A percentile compares a stretch with the other conserved stretches of the same genome.
phyloP scores from a whole-genome alignment of 1,140 invertebrate species.

The Drosophila ironensis region DNA sequence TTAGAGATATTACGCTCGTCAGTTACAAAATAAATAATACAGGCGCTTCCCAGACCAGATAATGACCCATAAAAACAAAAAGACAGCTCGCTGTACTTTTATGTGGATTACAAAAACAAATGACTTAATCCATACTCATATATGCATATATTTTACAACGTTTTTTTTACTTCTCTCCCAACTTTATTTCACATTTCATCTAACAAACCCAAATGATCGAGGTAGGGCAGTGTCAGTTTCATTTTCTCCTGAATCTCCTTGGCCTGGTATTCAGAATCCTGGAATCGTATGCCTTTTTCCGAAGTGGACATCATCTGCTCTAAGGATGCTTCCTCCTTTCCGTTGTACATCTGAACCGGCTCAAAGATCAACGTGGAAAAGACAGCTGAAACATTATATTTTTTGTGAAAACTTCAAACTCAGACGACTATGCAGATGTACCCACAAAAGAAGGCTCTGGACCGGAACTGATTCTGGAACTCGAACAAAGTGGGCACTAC shows the following conservation, averaged over 20 bases:
- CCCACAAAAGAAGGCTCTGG: constrained; percentile 55
- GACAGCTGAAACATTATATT: constrained; percentile 12
- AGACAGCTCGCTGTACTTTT: no score
- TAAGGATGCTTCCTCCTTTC: constrained; percentile 62
- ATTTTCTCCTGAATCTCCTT: no score
- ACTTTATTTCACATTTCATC: constrained; percentile 51
- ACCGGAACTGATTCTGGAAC: constrained; percentile 49
- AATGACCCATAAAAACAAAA: no score
- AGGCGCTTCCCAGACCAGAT: no score
- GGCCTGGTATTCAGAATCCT: constrained; percentile 18
- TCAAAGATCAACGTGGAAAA: constrained; percentile 44
- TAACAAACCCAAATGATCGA: constrained; percentile 65
- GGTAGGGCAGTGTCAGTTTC: constrained; percentile 42
- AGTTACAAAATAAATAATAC: no score
- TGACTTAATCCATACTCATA: not conserved
- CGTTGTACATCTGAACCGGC: constrained; percentile 47
- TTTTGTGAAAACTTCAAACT: not conserved
- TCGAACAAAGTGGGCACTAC: constrained; percentile 58
- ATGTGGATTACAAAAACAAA: no score
- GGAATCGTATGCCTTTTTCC: constrained; percentile 29
- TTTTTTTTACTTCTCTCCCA: not conserved
- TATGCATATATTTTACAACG: not conserved
- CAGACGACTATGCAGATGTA: not conserved
- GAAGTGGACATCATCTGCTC: constrained; percentile 18
- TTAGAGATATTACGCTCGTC: no score